Percentiles rank a stretch among this genome's conserved stretches.
Conservation (phyloP, 1,140 invertebrate genomes). For the Heliconius melpomene region DNA sequence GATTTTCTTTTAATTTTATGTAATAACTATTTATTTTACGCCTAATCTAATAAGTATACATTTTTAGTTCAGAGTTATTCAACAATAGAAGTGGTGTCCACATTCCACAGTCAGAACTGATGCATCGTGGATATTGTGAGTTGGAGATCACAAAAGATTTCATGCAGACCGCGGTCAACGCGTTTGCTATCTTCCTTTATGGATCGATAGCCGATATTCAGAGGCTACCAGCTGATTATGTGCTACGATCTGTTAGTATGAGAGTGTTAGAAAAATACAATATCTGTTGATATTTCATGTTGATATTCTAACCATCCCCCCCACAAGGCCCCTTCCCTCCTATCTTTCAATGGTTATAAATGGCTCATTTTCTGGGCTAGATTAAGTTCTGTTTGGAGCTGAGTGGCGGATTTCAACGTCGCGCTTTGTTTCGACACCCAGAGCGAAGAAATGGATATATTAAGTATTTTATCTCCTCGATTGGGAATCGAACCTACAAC, state of each 20-base stretch:
- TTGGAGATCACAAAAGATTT: conserved; percentile 61
- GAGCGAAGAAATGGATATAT: no score
- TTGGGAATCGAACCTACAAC: no score
- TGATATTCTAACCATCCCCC: no score
- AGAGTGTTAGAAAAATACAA: not conserved
- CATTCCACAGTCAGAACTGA: conserved; percentile 47
- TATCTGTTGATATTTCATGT: not conserved
- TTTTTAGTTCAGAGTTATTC: conserved; percentile 54
- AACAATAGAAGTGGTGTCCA: conserved; percentile 56
- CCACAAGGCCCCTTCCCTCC: no score
- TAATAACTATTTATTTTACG: no score
- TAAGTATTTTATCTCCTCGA: no score
- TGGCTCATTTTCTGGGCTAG: no score
- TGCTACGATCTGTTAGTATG: conserved; percentile 62
- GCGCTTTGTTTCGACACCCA: no score
- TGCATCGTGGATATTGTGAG: conserved; percentile 52
- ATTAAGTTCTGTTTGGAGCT: no score
- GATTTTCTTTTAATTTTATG: no score
- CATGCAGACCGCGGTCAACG: conserved; percentile 72
- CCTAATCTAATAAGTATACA: not conserved
- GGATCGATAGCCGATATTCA: conserved; percentile 55
- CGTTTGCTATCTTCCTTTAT: conserved; percentile 63
- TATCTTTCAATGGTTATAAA: no score
- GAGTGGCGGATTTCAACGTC: no score
- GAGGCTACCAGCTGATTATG: conserved; percentile 56